Base-by-base conservation (phyloP, 2,888 invertebrate genomes). In the Dermolepida albohirtum region DNA sequence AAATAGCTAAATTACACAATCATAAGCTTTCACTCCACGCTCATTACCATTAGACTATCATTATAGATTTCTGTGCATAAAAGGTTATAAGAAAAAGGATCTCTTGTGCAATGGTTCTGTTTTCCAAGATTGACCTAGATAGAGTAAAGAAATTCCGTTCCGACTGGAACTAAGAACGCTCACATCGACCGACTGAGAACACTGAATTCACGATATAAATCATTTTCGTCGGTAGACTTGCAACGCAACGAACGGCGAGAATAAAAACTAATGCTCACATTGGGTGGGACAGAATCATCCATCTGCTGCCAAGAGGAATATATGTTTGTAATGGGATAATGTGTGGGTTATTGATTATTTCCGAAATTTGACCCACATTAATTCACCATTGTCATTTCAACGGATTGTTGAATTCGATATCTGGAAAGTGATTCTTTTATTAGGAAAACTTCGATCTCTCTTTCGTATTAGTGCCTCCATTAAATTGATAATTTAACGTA, bases 241-340 rank as follows among this genome's bases (percentile, higher is more conserved):
- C 47, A 50, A 49, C 64, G 67, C 65, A 44, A 41, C 67, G 67
- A 70, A 71, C 62, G 55, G 68, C 67, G 63, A 43, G 70, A 67
- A 70, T 71, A 73, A 72, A 73, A 74, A 73, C 74, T 70, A 74
- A 73, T 73, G 70, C 69, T 59, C 71, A 72, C 73, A 73, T 73
- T 71, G 69, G 70, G 67, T 68, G 66, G 69, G 71, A 71, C 69
- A 68, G 71, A 68, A 71, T 69, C 70, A 73, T 72, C 70, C 70
- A 73, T 73, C 69, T 72, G 52, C 72, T 70, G 71, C 73, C 70
- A 72, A 67, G 68, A 57, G 54, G 68, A 71, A 70, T 69, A 72
- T 70, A 72, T 72, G 71, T 72, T 67, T 64, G 66, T 67, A 72
- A 73, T 68, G 70, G 71, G 72, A 71, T 57, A 69, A 71, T 67